Percentiles rank a stretch among this genome's conserved stretches.
Evolutionary conservation across 2,113 vertebrate species (phyloP).

Genomic region (Stegastes partitus): DNA sequence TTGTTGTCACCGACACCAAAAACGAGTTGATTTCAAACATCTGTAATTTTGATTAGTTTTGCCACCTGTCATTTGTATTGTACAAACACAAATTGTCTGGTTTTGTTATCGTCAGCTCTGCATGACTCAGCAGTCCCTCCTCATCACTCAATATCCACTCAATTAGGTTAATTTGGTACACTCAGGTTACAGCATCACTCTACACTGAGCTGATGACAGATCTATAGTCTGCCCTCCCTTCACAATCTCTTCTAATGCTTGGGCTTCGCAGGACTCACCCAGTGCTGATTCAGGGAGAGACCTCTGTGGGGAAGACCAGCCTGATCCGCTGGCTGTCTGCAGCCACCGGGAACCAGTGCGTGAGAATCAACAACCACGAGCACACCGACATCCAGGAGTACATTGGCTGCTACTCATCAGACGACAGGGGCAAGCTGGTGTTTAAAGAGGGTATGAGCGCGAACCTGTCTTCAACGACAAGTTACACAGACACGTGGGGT

Average conservation of each 20-base stretch:
- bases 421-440: constrained; percentile 90
- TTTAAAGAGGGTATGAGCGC: constrained; percentile 92
- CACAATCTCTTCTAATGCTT: background rate
- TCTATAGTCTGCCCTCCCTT: background rate
- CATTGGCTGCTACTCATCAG: constrained; percentile 95
- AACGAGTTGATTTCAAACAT: too few relatives aligned
- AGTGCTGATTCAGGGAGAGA: constrained; percentile 96
- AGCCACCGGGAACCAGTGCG: constrained; percentile 95
- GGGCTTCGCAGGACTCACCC: constrained; percentile 88
- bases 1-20: too few relatives aligned
- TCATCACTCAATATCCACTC: background rate
- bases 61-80: too few relatives aligned
- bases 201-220: constrained; percentile 12
- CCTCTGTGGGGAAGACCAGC: constrained; percentile 98
- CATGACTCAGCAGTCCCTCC: background rate
- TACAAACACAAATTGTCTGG: too few relatives aligned
- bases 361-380: constrained; percentile 98
- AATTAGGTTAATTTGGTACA: background rate
- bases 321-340: constrained; percentile 93
- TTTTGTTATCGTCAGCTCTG: background rate
- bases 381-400: constrained; percentile 99
- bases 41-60: too few relatives aligned
- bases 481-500: too few relatives aligned
- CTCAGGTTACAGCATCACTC: constrained; percentile 1
- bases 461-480: background rate